phyloP scores from a whole-genome alignment of 2,797 vertebrate genomes.

The Mormyrus proboscirostris region DNA sequence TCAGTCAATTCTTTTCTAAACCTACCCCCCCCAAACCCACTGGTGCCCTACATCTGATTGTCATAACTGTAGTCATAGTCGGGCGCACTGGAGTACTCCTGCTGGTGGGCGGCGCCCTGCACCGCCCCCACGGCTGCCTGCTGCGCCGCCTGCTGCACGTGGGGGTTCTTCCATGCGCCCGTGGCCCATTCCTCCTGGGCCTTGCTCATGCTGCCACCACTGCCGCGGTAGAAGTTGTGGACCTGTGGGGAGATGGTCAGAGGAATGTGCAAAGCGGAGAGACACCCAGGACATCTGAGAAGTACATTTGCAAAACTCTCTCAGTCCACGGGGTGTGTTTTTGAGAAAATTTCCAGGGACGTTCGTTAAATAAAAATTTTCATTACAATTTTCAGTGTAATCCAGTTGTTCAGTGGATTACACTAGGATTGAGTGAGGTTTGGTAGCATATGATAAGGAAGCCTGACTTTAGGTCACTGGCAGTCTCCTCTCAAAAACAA shows the following conservation, averaged over 20 bases:
- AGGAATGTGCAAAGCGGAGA: not conserved
- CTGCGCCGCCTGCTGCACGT: constrained; percentile 84
- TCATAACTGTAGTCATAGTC: constrained; percentile 72
- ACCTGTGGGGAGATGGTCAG: constrained; percentile 59
- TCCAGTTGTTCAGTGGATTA: not conserved
- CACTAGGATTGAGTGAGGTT: not conserved
- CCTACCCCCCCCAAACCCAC: not conserved
- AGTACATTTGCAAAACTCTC: not conserved
- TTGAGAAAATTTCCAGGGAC: not conserved
- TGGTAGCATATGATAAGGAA: not conserved
- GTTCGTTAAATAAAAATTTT: not conserved
- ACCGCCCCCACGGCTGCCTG: constrained; percentile 81
- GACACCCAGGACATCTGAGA: not conserved
- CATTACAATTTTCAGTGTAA: no score
- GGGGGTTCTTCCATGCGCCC: constrained; percentile 93
- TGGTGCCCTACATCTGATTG: constrained; percentile 68
- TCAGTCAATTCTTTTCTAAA: not conserved
- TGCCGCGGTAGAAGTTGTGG: constrained; percentile 92
- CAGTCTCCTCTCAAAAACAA: not conserved
- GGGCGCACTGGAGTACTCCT: constrained; percentile 71
- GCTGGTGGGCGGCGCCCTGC: constrained; percentile 70
- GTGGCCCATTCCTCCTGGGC: constrained; percentile 96
- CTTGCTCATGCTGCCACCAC: constrained; percentile 86
- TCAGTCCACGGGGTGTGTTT: not conserved
- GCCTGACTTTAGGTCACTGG: not conserved